A percentile compares a stretch with the other conserved stretches of the same genome.
Evolutionary conservation across 2,113 vertebrate genomes (phyloP).

Genomic region (Scomber japonicus): DNA sequence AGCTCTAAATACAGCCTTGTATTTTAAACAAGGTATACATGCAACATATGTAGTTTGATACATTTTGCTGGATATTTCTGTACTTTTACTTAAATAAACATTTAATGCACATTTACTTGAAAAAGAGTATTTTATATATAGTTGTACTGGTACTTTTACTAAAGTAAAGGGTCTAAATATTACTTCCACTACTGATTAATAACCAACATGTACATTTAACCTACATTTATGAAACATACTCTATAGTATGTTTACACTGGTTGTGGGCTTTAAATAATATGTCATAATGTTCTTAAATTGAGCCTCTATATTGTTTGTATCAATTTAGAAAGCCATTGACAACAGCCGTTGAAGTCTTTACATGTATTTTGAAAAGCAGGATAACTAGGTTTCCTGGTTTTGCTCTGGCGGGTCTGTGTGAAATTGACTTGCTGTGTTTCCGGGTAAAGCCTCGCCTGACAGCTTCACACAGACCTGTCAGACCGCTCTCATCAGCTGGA

Average conservation of each 20-base stretch:
- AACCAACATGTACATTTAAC: too few species aligned
- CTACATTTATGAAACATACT: too few species aligned
- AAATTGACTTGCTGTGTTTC: constrained; percentile 58
- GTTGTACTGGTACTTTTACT: background rate
- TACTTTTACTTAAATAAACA: too few species aligned
- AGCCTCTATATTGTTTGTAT: background rate
- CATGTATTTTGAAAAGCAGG: constrained; percentile 56
- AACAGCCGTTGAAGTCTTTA: accelerated
- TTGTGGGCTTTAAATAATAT: too few species aligned
- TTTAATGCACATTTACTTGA: background rate
- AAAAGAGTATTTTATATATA: too few species aligned
- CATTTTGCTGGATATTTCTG: too few species aligned
- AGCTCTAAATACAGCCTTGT: too few species aligned
- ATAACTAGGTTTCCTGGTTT: background rate
- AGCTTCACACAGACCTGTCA: constrained; percentile 71
- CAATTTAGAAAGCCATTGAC: background rate
- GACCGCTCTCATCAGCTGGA: constrained; percentile 59
- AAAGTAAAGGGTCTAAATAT: background rate
- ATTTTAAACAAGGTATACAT: too few species aligned
- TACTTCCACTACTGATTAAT: too few species aligned
- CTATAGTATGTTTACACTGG: too few species aligned
- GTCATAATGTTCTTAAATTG: too few species aligned
- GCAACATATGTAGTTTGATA: too few species aligned
- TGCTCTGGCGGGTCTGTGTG: accelerated
- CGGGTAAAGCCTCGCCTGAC: constrained; percentile 51